Percentiles rank a stretch among this genome's conserved stretches.
Conservation (phyloP, 2,797 vertebrate species). For the Danio jaintianensis region DNA sequence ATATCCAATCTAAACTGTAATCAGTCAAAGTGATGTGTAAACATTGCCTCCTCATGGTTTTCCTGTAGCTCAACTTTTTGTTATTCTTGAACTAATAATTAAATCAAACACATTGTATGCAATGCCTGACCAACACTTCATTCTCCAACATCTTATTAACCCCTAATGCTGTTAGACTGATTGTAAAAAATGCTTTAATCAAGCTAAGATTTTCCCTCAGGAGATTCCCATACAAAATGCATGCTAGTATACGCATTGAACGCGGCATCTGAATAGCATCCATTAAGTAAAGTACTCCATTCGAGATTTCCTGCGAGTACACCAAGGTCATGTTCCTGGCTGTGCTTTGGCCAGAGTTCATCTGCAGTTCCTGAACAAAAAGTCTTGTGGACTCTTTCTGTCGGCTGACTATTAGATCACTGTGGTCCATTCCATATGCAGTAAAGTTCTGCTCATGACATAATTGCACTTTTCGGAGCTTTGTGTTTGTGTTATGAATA, state of each 20-base stretch:
- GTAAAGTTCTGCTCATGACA: slow-evolving; percentile 1
- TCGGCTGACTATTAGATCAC: background rate
- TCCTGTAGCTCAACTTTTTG: background rate
- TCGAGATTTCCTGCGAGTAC: slow-evolving; percentile 22
- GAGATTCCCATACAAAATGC: background rate
- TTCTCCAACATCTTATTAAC: background rate
- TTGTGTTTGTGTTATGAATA: background rate
- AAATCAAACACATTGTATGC: background rate
- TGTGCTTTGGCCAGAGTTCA: slow-evolving; percentile 13
- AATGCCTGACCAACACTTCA: background rate
- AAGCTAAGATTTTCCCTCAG: background rate
- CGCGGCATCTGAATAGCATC: slow-evolving; percentile 8
- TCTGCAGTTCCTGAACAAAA: slow-evolving; percentile 30
- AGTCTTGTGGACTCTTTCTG: background rate
- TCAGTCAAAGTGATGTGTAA: background rate
- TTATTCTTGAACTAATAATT: slow-evolving; percentile 11
- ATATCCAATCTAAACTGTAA: background rate
- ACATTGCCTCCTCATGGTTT: background rate
- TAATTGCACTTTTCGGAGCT: background rate
- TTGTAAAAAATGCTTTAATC: background rate
- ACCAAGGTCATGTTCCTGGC: slow-evolving; percentile 12
- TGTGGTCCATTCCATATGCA: background rate
- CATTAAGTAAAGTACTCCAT: slow-evolving; percentile 21
- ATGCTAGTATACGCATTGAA: background rate
- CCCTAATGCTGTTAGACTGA: background rate